A percentile compares a stretch with the other conserved stretches of the same genome.
These are phyloP conservation scores for Deroplatys truncata DNA, from an alignment of 2,888 invertebrate genomes.

Conservation along the genomic window DNA sequence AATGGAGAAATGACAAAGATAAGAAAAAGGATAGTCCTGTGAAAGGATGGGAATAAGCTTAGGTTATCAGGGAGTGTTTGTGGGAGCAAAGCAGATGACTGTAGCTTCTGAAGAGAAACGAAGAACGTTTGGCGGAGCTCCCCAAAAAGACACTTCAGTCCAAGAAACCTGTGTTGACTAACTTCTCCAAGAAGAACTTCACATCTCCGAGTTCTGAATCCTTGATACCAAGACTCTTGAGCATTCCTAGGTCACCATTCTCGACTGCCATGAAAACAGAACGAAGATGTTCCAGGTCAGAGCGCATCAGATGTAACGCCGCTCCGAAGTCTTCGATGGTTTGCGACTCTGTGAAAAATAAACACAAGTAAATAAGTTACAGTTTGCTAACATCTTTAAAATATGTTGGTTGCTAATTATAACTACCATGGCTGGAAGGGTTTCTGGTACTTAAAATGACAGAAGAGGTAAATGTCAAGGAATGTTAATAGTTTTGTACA, in stretches of 20 bases:
- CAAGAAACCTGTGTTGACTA: conserved; percentile 92
- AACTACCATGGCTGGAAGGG: background rate
- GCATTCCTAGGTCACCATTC: conserved; percentile 89
- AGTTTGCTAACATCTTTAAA: too few relatives aligned
- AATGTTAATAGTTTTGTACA: background rate
- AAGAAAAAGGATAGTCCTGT: background rate
- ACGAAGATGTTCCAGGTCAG: conserved; percentile 87
- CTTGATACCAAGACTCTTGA: conserved; percentile 90
- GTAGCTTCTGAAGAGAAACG: background rate
- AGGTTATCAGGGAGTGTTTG: background rate
- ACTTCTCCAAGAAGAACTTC: conserved; percentile 92
- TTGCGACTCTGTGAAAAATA: conserved; percentile 25
- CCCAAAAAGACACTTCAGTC: conserved; percentile 53
- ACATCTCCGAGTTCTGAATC: conserved; percentile 93
- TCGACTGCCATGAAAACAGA: conserved; percentile 95
- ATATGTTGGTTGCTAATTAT: background rate
- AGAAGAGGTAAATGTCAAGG: background rate
- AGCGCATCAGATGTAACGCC: conserved; percentile 78
- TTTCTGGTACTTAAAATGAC: background rate
- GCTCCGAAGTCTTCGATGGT: conserved; percentile 65
- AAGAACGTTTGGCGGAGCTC: background rate
- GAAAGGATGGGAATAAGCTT: background rate
- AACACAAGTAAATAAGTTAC: background rate
- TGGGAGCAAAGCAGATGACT: background rate
- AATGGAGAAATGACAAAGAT: background rate